Conservation (phyloP, 1,140 invertebrate genomes). For the Alviniconcha marisindica region DNA sequence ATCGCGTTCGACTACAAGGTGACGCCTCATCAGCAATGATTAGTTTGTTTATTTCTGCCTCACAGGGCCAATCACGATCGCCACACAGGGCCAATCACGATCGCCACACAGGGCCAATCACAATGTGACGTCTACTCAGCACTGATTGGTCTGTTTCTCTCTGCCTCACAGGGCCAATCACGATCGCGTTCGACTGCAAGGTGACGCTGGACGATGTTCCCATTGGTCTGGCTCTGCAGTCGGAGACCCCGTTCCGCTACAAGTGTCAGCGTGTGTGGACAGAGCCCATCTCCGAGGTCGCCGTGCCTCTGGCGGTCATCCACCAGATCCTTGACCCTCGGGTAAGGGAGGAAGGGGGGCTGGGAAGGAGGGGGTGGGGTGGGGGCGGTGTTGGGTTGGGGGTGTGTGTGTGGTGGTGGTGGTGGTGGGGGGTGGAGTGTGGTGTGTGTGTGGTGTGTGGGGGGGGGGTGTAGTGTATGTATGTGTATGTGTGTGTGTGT, state of each 20-base stretch:
- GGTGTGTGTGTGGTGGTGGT: no score
- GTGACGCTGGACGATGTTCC: constrained; percentile 71
- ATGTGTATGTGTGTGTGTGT: no score
- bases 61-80: no score
- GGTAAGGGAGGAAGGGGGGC: constrained; percentile 32
- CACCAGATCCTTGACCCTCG: constrained; percentile 52
- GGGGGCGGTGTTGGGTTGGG: no score
- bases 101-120: no score
- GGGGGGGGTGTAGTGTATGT: no score
- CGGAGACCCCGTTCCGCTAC: constrained; percentile 65
- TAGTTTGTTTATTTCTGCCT: no score
- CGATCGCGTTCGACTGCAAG: constrained; percentile 66
- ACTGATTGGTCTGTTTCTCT: background rate
- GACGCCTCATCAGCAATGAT: no score
- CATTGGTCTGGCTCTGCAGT: constrained; percentile 67
- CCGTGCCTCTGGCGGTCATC: constrained; percentile 54
- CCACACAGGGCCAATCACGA: no score
- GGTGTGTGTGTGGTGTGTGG: background rate
- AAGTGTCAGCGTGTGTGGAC: constrained; percentile 67
- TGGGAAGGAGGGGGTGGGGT: background rate
- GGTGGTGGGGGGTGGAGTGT: background rate
- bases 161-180: constrained; percentile 57
- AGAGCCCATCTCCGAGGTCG: constrained; percentile 62
- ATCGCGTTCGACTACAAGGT: constrained; percentile 67
- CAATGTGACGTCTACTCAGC: no score